Evolutionary conservation across 2,113 vertebrate genomes (phyloP).

Genomic region (Gavia stellata): DNA sequence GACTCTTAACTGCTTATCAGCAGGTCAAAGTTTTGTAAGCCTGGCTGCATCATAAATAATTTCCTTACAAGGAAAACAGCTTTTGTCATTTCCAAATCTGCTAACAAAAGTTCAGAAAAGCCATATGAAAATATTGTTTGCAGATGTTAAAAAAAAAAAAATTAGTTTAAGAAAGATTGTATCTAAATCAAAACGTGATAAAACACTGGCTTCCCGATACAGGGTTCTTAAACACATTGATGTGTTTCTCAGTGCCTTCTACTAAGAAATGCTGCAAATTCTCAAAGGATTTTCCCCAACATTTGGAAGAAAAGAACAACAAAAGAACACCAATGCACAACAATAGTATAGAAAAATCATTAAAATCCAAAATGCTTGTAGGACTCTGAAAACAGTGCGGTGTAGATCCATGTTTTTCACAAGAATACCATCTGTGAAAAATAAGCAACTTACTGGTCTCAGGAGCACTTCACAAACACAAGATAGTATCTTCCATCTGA

Average conservation of each 20-base stretch:
- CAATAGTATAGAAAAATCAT: neutral
- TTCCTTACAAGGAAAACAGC: neutral
- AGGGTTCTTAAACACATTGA: neutral
- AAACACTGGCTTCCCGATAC: neutral
- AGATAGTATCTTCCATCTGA: neutral
- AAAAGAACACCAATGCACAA: neutral
- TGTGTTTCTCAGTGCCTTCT: neutral
- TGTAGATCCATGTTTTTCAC: neutral
- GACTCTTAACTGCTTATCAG: neutral
- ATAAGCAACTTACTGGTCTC: neutral
- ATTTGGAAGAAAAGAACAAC: neutral
- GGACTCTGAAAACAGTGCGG: neutral
- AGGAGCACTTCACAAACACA: neutral
- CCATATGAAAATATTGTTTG: neutral
- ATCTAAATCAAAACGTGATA: neutral
- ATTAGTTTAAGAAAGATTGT: neutral
- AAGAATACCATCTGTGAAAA: neutral
- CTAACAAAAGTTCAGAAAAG: neutral
- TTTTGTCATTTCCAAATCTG: neutral
- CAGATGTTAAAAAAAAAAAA: neutral
- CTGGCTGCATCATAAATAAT: neutral
- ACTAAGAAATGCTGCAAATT: neutral
- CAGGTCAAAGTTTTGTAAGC: neutral
- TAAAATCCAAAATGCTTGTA: neutral
- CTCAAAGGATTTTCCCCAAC: neutral